Evolutionary conservation across 2,888 invertebrate genomes (phyloP).

Genomic region (Parelbella ahira): DNA sequence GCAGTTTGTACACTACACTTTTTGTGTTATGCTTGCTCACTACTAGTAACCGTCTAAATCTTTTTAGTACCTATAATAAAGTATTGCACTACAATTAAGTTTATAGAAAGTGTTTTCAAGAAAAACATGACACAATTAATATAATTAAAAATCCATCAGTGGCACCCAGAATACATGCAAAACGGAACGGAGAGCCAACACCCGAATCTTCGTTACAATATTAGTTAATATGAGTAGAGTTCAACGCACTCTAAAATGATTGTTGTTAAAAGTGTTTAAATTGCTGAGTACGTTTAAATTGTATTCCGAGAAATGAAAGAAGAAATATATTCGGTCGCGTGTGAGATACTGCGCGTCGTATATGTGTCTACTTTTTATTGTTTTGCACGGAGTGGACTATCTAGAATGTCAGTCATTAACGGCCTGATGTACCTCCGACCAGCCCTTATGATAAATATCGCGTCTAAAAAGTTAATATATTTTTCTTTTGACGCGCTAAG

Average conservation of each 20-base stretch:
- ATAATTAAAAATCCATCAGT: no score
- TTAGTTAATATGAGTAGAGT: conserved; percentile 32
- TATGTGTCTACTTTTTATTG: conserved; percentile 19
- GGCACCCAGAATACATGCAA: no score
- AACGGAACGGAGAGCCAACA: no score
- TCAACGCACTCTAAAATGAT: conserved; percentile 36
- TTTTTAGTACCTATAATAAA: no score
- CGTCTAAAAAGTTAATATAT: conserved; percentile 13
- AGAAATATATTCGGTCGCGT: conserved; percentile 27
- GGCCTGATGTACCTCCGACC: conserved; percentile 7
- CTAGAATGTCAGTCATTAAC: conserved; percentile 24
- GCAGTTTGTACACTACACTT: no score
- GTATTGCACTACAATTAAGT: no score
- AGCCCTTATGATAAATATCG: conserved; percentile 15
- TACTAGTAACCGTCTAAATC: no score
- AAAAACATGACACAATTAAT: no score
- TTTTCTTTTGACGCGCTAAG: no score
- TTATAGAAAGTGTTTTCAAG: no score
- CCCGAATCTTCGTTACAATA: no score
- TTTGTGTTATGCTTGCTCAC: no score
- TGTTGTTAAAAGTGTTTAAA: conserved; percentile 34
- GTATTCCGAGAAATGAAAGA: conserved; percentile 30
- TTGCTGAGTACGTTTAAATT: conserved; percentile 32
- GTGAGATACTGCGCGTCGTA: conserved; percentile 21
- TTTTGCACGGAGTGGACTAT: conserved; percentile 17